Percentiles rank a stretch among this genome's conserved stretches.
Evolutionary conservation across 2,888 invertebrate genomes (phyloP).

Genomic region (Campoletis raptor): DNA sequence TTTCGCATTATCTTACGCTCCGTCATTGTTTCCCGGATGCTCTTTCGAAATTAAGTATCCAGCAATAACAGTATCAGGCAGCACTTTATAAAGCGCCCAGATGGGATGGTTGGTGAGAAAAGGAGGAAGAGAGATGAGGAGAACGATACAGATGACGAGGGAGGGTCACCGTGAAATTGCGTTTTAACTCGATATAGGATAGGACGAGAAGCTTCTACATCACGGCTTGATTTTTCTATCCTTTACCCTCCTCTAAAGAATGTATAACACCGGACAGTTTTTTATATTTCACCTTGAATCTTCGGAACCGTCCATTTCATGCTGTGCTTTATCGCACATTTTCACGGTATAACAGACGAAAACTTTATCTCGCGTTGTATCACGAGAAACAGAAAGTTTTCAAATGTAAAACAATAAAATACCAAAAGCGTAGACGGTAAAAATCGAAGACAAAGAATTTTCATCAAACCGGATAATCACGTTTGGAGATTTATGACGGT

Average conservation of each 20-base stretch:
- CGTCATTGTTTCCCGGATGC: slow-evolving; percentile 49
- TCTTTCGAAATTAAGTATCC: slow-evolving; percentile 61
- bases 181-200: slow-evolving; percentile 66
- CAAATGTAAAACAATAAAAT: slow-evolving; percentile 12
- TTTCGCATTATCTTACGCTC: slow-evolving; percentile 54
- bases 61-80: slow-evolving; percentile 62
- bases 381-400: background rate
- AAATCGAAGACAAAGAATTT: slow-evolving; percentile 1
- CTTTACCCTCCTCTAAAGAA: slow-evolving; percentile 6
- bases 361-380: slow-evolving; percentile 24
- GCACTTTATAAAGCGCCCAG: slow-evolving; percentile 60
- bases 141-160: slow-evolving; percentile 62
- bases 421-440: background rate
- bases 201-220: slow-evolving; percentile 37
- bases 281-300: slow-evolving; percentile 48
- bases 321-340: slow-evolving; percentile 32
- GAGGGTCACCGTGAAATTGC: slow-evolving; percentile 65
- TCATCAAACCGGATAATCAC: background rate
- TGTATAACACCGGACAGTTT: slow-evolving; percentile 39
- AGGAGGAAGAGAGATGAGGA: background rate
- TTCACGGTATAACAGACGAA: slow-evolving; percentile 30
- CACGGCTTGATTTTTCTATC: slow-evolving; percentile 48
- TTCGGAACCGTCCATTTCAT: slow-evolving; percentile 44
- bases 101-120: slow-evolving; percentile 29
- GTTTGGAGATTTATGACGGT: background rate